Evolutionary conservation across 2,113 vertebrate genomes (phyloP), one percentile per base, ranked within the genome.

Genomic region (Acrocephalus kingi): DNA sequence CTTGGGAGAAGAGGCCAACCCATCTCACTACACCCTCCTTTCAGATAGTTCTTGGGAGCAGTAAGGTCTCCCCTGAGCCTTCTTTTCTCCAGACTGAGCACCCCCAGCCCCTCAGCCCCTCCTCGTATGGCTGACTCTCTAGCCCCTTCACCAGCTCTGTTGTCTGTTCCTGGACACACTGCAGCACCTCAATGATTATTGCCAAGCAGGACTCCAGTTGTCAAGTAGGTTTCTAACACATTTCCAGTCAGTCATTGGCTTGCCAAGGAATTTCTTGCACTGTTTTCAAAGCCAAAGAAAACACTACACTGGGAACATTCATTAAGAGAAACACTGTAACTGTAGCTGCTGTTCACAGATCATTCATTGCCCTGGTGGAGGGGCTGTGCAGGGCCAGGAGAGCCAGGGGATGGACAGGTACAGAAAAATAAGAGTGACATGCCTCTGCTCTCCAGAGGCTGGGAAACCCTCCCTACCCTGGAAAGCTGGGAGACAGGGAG

Each of bases 361-460:
- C 14, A 7, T 4, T 52, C 39, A 5, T 2, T 5, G 48, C 59
- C 7, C 17, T 13, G 49, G 49, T 7, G 2, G 30, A 37, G 27
- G 37, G n/a, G 43, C 84, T 46, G 45, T 0, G 0, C 23, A 21
- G 71, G 18, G 39, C 37, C 0, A 0, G 15, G 11, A 72, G 18
- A 45, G 24, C 24, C 28, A 33, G n/a, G 46, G 41, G 25, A 28
- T 67, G 10, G 30, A 7, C 3, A 30, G n/a, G n/a, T 30, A 25
- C 14, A 12, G 74, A 28, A 13, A 31, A 75, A 33, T 0, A 30
- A 45, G 10, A 11, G 2, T 14, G 9, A 0, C 10, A 12, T 55
- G 15, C 41, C 74, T 58, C 55, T 49, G 49, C 27, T 77, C 56
- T 56, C 27, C 39, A 11, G 11, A 16, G 22, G 10, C 3, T 13